Conservation (phyloP, 1,140 invertebrate genomes). For the Epicauta chinensis region DNA sequence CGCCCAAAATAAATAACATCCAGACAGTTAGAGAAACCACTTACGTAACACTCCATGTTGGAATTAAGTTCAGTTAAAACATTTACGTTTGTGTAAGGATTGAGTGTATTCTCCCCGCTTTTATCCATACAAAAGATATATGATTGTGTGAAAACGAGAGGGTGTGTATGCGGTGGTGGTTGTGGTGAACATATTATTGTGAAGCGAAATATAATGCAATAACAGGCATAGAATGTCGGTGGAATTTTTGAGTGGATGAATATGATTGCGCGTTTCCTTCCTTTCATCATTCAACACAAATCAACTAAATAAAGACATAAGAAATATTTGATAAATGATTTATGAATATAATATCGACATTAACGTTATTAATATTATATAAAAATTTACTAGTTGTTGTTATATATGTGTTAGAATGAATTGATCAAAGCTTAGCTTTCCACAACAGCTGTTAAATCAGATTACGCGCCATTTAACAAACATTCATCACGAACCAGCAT, state of each 20-base stretch:
- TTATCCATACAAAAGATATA: no score
- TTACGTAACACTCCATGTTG: conserved; percentile 7
- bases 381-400: conserved; percentile 8
- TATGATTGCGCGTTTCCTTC: no score
- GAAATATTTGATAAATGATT: conserved; percentile 12
- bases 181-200: no score
- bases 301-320: conserved; percentile 9
- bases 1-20: conserved; percentile 13
- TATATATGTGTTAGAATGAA: conserved; percentile 18
- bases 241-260: no score
- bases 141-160: no score
- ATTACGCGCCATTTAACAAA: conserved; percentile 22
- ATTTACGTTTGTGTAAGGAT: no score
- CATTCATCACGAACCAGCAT: conserved; percentile 22
- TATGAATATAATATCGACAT: conserved; percentile 16
- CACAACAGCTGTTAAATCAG: conserved; percentile 24
- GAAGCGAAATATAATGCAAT: no score
- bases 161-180: no score
- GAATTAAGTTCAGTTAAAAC: no score
- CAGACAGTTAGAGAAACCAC: conserved; percentile 13
- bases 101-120: no score
- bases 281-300: no score
- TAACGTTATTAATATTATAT: neutral
- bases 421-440: conserved; percentile 27
- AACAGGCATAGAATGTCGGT: no score